These are phyloP conservation scores for Acanthopleura granulata DNA, from an alignment of 2,888 invertebrate genomes.

Conservation along the genomic window DNA sequence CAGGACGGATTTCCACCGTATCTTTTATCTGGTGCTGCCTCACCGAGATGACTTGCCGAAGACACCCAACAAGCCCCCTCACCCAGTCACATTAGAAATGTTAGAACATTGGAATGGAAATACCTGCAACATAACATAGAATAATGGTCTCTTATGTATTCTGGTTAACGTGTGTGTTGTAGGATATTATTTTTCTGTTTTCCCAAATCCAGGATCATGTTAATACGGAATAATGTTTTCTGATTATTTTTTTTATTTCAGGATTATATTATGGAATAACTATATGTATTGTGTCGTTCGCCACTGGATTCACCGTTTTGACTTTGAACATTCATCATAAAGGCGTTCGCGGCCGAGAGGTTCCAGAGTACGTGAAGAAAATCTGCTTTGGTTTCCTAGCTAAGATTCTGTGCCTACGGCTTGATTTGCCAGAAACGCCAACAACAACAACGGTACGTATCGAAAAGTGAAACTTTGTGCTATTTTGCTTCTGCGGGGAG, in stretches of 20 bases:
- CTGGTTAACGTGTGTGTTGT: too few relatives aligned
- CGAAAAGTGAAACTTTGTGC: not conserved
- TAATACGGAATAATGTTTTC: too few relatives aligned
- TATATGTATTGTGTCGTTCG: conserved; percentile 71
- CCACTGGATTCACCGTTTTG: conserved; percentile 70
- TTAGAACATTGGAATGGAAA: too few relatives aligned
- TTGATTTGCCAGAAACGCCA: conserved; percentile 31
- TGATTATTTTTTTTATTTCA: conserved; percentile 35
- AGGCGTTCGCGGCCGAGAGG: conserved; percentile 83
- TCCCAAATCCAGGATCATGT: too few relatives aligned
- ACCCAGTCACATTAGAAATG: too few relatives aligned
- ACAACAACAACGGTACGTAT: conserved; percentile 3
- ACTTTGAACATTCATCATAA: conserved; percentile 75
- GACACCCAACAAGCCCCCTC: too few relatives aligned
- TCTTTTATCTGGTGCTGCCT: too few relatives aligned
- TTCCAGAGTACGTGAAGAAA: conserved; percentile 79
- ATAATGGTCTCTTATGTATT: too few relatives aligned
- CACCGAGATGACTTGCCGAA: too few relatives aligned
- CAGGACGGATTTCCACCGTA: too few relatives aligned
- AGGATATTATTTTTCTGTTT: too few relatives aligned
- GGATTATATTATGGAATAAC: conserved; percentile 74
- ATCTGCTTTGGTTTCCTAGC: conserved; percentile 82
- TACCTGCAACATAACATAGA: too few relatives aligned
- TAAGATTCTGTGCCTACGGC: conserved; percentile 41
- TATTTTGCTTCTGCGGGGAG: not conserved